These are phyloP conservation scores for Pseudobourletiella spinata DNA, from an alignment of 1,140 invertebrate species.

Conservation along the genomic window DNA sequence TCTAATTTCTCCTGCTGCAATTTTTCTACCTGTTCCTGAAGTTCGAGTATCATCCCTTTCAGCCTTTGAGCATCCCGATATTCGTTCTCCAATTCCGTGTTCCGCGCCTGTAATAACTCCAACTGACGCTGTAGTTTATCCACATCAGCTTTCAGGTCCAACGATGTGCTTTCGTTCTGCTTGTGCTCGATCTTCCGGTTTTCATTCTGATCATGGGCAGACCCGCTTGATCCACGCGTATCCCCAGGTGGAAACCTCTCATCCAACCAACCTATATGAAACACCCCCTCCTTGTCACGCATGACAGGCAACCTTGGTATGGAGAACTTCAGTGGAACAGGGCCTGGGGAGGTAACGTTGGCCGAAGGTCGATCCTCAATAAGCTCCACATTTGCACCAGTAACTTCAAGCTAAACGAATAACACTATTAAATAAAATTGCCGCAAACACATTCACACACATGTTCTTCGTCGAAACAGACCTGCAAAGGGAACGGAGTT, in stretches of 20 bases:
- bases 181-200: background rate
- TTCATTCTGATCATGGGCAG: background rate
- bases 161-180: background rate
- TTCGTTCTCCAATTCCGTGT: constrained; percentile 13
- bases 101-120: constrained; percentile 7
- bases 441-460: background rate
- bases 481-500: constrained; percentile 66
- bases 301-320: constrained; percentile 56
- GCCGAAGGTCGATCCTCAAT: constrained; percentile 67
- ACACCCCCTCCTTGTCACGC: constrained; percentile 57
- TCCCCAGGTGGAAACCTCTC: background rate
- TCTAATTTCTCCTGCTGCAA: constrained; percentile 18
- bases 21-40: constrained; percentile 25
- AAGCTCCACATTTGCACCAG: constrained; percentile 61
- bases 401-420: constrained; percentile 47
- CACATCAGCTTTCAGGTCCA: constrained; percentile 8
- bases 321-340: constrained; percentile 65
- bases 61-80: constrained; percentile 7
- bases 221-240: background rate
- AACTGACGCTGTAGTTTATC: constrained; percentile 17
- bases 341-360: constrained; percentile 71
- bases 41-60: constrained; percentile 18
- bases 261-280: constrained; percentile 49
- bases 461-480: constrained; percentile 40
- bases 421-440: constrained; percentile 6